These are phyloP conservation scores for Apomyelois bistriatella DNA, from an alignment of 2,888 invertebrate genomes.

Conservation along the genomic window DNA sequence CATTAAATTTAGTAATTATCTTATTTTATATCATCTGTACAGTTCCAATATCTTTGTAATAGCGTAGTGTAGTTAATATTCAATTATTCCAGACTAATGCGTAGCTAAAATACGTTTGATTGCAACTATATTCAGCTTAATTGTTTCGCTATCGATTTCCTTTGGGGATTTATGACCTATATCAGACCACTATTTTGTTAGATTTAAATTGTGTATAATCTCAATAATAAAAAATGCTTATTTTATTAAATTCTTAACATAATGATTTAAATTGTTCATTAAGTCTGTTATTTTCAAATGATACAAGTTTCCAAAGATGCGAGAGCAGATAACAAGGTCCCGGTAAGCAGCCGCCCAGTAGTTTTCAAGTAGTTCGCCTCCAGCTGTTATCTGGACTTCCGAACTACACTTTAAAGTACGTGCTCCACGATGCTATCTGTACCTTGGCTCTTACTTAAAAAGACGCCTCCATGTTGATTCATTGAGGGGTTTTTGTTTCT, in stretches of 20 bases:
- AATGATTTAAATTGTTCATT: constrained; percentile 1
- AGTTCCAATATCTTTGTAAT: no score
- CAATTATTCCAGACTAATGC: no score
- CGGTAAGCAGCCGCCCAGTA: constrained; percentile 26
- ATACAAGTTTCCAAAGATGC: constrained; percentile 7
- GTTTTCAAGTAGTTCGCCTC: constrained; percentile 33
- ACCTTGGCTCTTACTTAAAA: not conserved
- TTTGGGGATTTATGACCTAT: no score
- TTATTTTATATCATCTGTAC: no score
- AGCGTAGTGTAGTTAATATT: no score
- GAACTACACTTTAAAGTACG: constrained; percentile 3
- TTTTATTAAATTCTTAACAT: no score
- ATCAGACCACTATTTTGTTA: not conserved
- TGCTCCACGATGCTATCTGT: not conserved
- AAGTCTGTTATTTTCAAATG: constrained; percentile 7
- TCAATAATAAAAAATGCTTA: no score
- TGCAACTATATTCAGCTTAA: no score
- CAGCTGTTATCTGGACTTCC: constrained; percentile 13
- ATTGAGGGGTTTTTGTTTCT: not conserved
- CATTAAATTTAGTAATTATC: no score
- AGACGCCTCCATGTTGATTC: not conserved
- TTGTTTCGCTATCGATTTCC: no score
- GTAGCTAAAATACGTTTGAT: no score
- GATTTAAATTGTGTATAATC: no score
- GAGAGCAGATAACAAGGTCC: constrained; percentile 17